Conservation (phyloP, 2,888 invertebrate genomes). For the Salticus scenicus region DNA sequence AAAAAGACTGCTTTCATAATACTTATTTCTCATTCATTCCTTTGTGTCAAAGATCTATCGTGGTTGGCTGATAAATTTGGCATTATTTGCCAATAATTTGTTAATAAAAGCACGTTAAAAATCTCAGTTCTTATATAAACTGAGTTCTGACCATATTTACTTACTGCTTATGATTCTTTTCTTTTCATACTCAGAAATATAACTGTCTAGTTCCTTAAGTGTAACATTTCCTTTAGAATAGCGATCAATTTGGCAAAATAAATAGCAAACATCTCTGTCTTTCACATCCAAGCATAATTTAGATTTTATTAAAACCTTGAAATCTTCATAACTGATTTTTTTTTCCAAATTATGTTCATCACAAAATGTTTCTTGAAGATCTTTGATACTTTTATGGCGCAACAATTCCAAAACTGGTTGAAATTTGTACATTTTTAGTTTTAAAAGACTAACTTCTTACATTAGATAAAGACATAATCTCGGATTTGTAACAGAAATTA, state of each 20-base stretch:
- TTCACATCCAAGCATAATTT: constrained; percentile 21
- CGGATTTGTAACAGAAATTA: too few relatives aligned
- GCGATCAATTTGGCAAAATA: constrained; percentile 55
- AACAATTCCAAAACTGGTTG: constrained; percentile 38
- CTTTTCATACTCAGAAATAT: constrained; percentile 38
- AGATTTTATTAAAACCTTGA: background rate
- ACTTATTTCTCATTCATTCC: too few relatives aligned
- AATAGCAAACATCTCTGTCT: constrained; percentile 1
- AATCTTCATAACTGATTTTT: background rate
- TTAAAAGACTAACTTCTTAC: too few relatives aligned
- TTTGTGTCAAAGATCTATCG: too few relatives aligned
- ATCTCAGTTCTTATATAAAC: too few relatives aligned
- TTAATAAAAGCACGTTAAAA: too few relatives aligned
- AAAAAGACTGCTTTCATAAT: too few relatives aligned
- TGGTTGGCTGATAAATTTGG: too few relatives aligned
- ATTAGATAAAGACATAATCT: too few relatives aligned
- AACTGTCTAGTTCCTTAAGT: constrained; percentile 5
- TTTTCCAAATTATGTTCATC: background rate
- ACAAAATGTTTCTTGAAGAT: constrained; percentile 29
- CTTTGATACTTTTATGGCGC: constrained; percentile 5
- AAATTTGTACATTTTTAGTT: constrained; percentile 13
- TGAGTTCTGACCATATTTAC: too few relatives aligned
- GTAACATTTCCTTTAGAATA: constrained; percentile 33
- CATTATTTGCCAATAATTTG: too few relatives aligned
- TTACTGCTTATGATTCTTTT: constrained; percentile 15